Conservation (phyloP, 2,888 invertebrate species). For the Agonopterix subpropinquella region DNA sequence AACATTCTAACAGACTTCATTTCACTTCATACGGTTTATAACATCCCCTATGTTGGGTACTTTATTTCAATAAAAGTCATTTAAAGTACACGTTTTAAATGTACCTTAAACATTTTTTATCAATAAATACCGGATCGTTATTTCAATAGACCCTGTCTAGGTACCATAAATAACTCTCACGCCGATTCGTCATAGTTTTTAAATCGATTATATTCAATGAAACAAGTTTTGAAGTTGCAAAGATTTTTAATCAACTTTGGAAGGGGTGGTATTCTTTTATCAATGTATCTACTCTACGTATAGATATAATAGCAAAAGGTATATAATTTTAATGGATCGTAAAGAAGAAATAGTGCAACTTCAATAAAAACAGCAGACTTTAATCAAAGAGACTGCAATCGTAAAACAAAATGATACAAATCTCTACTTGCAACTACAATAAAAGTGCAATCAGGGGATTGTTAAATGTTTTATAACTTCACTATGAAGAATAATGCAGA, state of each 20-base stretch:
- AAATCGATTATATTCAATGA: conserved; percentile 49
- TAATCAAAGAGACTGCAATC: no score
- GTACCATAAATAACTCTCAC: conserved; percentile 47
- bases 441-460: no score
- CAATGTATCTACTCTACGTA: neutral
- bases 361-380: no score
- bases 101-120: conserved; percentile 44
- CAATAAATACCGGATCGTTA: conserved; percentile 35
- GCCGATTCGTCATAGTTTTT: conserved; percentile 60
- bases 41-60: conserved; percentile 63
- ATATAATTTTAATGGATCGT: no score
- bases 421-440: no score
- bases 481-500: no score
- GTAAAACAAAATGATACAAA: no score
- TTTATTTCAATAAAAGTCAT: conserved; percentile 34
- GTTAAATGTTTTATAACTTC: no score
- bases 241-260: conserved; percentile 13
- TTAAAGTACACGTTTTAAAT: conserved; percentile 33
- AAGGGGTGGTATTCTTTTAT: conserved; percentile 20
- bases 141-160: conserved; percentile 30
- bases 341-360: no score
- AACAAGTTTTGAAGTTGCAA: conserved; percentile 22
- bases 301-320: no score
- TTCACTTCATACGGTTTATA: conserved; percentile 25
- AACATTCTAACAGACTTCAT: conserved; percentile 1